Base-by-base conservation (phyloP, 2,113 vertebrate genomes). In the Megalops atlanticus region DNA sequence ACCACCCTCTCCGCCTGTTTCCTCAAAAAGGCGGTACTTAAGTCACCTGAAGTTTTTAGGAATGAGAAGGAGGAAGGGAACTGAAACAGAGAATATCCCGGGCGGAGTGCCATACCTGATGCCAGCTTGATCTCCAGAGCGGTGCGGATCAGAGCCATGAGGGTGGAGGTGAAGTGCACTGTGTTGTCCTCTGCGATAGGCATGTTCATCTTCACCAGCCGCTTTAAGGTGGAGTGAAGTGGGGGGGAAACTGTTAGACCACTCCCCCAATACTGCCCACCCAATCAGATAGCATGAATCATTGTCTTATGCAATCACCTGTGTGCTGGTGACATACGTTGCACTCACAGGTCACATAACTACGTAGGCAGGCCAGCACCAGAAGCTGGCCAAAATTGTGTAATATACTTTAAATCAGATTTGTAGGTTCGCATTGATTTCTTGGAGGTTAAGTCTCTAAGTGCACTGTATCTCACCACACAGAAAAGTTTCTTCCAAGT, bases 141-240 rank as follows among this genome's bases (percentile, higher is more conserved):
- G 0, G 98, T 99, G 84, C 97, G 94, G 83, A 99, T 99, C 89
- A 99, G 92, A 64, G 96, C 98, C 97, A 99, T 99, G 86, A 99
- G 91, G 0, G 98, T 99, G 87, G 97, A 99, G 0, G 97, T 99
- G 94, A 99, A 99, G 88, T 98, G 97, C 39, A 99, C 98, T 0
- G 96, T 97, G 83, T 96, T 91, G 88, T 99, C 97, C 0, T 93
- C 93, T 0, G 96, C 97, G 78, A 99, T 99, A 0, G 98, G 98
- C 98, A 99, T 99, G 92, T 99, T 99, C 98, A 99, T 99, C 89
- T 91, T 93, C 72, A 99, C 98, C 92, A 99, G 87, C 49, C 97
- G 97, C 98, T 99, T 91, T 36, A 45, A 86, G 84, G 84, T 83
- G 74, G 38, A 76, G 78, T 43, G 80, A 41, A 78, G 80, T n/a